Evolutionary conservation across 2,888 invertebrate genomes (phyloP), one percentile per base, ranked within the genome.

Genomic region (Osedax frankpressi): DNA sequence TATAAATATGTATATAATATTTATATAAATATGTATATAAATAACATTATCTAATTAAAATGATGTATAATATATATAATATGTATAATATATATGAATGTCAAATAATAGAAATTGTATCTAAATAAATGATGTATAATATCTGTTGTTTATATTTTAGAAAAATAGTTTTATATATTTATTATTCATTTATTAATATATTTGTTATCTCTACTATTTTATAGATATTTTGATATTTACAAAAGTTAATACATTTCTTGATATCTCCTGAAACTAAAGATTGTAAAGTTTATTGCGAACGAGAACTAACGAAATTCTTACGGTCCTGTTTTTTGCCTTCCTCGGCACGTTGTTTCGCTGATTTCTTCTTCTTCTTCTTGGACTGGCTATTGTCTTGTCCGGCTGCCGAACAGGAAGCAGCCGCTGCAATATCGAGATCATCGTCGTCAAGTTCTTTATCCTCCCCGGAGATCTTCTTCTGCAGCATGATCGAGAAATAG

Each of bases 401-500:
- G n/a, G n/a, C n/a, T n/a, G n/a, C n/a, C n/a, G n/a, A n/a, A n/a
- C n/a, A n/a, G n/a, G n/a, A n/a, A n/a, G n/a, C n/a, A n/a, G n/a
- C n/a, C n/a, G n/a, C n/a, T n/a, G n/a, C n/a, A 63, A 75, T 78
- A 79, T 78, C 73, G 27, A 80, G 81, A 6, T 75, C 75, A 75
- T 77, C 73, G 72, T 78, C 73, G 2, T 28, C 76, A 3, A 80
- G 81, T 19, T 72, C 76, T 19, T 75, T 77, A 19, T 88, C 90
- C 77, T 91, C 90, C 25, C 91, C 91, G 68, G 91, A 92, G 83
- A 93, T 87, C 74, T 93, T 44, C 83, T 94, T 94, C 26, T 92
- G 89, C 83, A 92, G 89, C 95, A 96, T 96, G 75, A 96, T 87
- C 1, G 92, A 91, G 84, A 96, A 98, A 84, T 90, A 93, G 86